Conservation (phyloP, 2,113 vertebrate genomes). For the Passer domesticus region DNA sequence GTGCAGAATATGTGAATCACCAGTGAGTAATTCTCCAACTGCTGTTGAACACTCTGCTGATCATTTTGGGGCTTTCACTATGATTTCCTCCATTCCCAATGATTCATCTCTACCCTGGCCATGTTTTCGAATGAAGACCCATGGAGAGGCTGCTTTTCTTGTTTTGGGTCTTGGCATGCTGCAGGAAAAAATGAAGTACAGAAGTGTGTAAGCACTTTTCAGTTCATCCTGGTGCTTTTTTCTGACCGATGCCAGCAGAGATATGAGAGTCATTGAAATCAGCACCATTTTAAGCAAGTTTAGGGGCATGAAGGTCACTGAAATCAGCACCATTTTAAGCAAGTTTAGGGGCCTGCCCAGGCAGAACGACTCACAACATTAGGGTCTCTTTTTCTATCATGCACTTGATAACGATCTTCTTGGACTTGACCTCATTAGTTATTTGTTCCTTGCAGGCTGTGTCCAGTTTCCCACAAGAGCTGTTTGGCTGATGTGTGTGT, state of each 20-base stretch:
- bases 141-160: neutral
- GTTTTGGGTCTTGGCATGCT: neutral
- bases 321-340: neutral
- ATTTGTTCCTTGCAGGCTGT: neutral
- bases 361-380: neutral
- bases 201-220: neutral
- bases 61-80: conserved; percentile 38
- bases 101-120: conserved; percentile 12
- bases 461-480: neutral
- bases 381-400: neutral
- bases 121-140: neutral
- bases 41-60: conserved; percentile 18
- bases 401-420: neutral
- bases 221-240: neutral
- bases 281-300: neutral
- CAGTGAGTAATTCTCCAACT: conserved; percentile 52
- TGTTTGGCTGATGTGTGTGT: neutral
- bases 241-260: neutral
- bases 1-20: conserved; percentile 40
- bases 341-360: neutral
- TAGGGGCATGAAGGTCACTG: neutral
- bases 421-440: neutral
- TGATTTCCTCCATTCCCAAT: conserved; percentile 1
- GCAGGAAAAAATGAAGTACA: neutral
- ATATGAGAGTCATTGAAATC: neutral